Evolutionary conservation across 2,113 vertebrate species (phyloP), one percentile per base, ranked within the genome.

Genomic region (Cavia aperea): DNA sequence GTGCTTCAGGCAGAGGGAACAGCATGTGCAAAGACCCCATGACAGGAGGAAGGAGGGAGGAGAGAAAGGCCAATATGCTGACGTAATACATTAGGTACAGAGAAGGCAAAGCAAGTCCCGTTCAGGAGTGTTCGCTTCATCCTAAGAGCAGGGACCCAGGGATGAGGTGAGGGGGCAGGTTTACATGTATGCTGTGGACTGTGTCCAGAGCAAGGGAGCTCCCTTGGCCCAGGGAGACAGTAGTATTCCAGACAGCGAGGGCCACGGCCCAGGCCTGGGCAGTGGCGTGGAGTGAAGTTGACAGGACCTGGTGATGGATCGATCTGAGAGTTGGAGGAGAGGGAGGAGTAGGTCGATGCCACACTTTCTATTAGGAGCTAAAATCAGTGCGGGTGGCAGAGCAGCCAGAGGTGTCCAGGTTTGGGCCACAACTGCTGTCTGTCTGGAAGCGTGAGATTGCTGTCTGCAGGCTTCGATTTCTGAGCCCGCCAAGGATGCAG

Each of bases 391-490:
- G 66, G 31, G 10, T 1, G 24, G 7, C 33, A 33, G 31, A 49
- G 77, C 39, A 3, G n/a, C 72, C 65, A 86, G 92, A 66, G 87
- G 63, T 1, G 0, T 0, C 0, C 2, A 81, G 89, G 83, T 92
- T 54, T 54, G 60, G 82, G 83, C 39, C 93, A 26, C 94, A 96
- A 95, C 89, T 94, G 65, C 75, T 70, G 56, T 65, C 65, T 43
- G 0, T 89, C 51, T 84, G 51, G 65, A 79, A 94, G 81, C 81
- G 23, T 2, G 73, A 60, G 81, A 70, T 90, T 81, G 86, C 89
- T 83, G 3, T 54, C 23, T 7, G 51, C 92, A 73, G 86, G 78
- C 93, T 89, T 87, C 68, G 39, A 4, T 92, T 88, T 90, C 21
- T 36, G 5, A 66, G 10, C 2, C 81, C 43, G 24, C 88, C 72